phyloP scores from a whole-genome alignment of 2,888 invertebrate species.

The Phoronis australis region DNA sequence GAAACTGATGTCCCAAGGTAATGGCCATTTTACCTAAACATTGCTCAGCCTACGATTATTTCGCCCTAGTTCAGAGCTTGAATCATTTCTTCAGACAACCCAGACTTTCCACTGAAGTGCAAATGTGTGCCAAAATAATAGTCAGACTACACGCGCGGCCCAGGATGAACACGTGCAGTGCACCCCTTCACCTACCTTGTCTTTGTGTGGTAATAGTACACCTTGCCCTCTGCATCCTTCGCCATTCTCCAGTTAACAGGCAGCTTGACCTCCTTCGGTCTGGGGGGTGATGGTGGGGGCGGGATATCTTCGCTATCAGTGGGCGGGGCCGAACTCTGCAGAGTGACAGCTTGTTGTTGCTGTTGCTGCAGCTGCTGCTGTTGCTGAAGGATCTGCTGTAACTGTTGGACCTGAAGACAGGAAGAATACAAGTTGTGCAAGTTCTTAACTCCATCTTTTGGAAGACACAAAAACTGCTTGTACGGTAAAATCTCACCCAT shows the following conservation, averaged over 20 bases:
- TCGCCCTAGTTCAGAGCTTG: not conserved
- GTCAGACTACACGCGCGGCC: not conserved
- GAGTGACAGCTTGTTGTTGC: constrained; percentile 1
- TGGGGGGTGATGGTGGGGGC: constrained; percentile 51
- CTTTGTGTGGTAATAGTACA: constrained; percentile 79
- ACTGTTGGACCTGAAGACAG: too few species aligned
- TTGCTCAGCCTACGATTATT: not conserved
- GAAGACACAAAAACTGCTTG: too few species aligned
- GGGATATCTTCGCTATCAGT: constrained; percentile 33
- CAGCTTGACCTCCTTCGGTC: constrained; percentile 56
- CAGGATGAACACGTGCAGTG: too few species aligned
- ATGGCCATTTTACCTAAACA: too few species aligned
- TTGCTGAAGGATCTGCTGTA: constrained; percentile 17
- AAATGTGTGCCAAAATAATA: not conserved
- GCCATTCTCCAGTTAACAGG: constrained; percentile 86
- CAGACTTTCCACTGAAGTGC: too few species aligned
- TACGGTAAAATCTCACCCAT: too few species aligned
- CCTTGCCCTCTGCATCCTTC: constrained; percentile 72
- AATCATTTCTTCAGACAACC: too few species aligned
- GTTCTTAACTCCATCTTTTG: too few species aligned
- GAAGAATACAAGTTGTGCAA: too few species aligned
- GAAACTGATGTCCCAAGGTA: too few species aligned
- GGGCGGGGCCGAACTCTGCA: too few species aligned
- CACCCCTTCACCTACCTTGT: constrained; percentile 51
- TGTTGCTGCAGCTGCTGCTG: constrained; percentile 16